Base-by-base conservation (phyloP, 2,888 invertebrate species). In the Troilus luridus region DNA sequence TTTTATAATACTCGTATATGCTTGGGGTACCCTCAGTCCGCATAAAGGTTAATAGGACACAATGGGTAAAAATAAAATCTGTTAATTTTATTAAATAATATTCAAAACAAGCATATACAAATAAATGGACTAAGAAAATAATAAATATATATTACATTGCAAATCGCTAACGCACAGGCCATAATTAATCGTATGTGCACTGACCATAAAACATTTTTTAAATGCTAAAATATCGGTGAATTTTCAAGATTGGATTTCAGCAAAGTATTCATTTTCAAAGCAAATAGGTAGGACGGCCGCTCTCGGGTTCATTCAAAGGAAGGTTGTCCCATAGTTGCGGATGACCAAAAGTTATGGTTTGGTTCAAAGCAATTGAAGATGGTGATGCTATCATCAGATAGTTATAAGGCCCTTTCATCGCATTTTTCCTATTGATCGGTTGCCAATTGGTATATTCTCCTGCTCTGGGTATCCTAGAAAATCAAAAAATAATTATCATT, bases 301-400 rank as follows among this genome's bases (percentile, higher is more conserved):
- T 90, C 11, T 11, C 9, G 3, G 56, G 56, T 27, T 90, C 90
- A 58, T 90, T 90, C n/a, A 90, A 58, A n/a, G 90, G 90, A 11
- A 90, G 90, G 24, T 77, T 90, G 90, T 90, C 19, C 90, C 90
- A 90, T 58, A 90, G 77, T 56, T 56, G 54, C 9, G 90, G 56
- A 27, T 90, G 72, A 12, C 90, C 90, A 72, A 90, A 90, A 24
- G 67, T 24, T 5, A 72, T n/a, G 19, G 90, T 90, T 58, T 72
- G 67, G 77, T 90, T 90, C 19, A 72, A 58, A 54, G 67, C 9
- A 19, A 90, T 77, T n/a, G 67, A 54, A 1, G 72, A n/a, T 19
- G 90, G 90, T 7, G 90, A 90, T 17, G 56, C 72, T 11, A 90
- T 90, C 58, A 58, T 72, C 72, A 90, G 21, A 11, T 77, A 90